phyloP scores from a whole-genome alignment of 2,113 vertebrate genomes.

The Phylloscopus whistleri region DNA sequence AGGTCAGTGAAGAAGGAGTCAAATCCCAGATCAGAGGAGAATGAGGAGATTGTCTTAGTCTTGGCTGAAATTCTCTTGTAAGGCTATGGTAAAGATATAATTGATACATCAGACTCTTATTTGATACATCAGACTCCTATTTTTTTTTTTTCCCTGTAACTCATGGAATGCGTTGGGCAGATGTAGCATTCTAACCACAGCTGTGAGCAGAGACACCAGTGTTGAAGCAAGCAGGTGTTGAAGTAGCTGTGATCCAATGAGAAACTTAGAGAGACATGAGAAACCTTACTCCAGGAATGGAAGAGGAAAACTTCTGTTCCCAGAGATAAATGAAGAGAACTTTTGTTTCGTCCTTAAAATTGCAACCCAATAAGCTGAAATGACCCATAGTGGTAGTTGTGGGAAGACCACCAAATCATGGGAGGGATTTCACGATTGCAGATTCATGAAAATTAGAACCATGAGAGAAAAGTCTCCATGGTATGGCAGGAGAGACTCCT shows the following conservation, averaged over 20 bases:
- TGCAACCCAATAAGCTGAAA: neutral
- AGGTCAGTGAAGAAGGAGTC: neutral
- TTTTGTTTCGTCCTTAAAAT: neutral
- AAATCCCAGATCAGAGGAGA: neutral
- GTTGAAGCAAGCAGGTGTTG: neutral
- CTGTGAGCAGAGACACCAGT: neutral
- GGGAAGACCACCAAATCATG: neutral
- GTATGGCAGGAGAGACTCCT: neutral
- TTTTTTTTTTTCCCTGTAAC: neutral
- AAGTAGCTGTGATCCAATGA: neutral
- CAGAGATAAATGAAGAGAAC: neutral
- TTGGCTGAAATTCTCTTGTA: neutral
- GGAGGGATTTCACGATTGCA: neutral
- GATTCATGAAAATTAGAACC: neutral
- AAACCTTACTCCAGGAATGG: neutral
- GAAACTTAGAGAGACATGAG: neutral
- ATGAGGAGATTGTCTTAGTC: neutral
- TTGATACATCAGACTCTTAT: neutral
- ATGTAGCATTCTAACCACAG: neutral
- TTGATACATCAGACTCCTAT: neutral
- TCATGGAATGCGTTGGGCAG: neutral
- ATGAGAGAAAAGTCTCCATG: neutral
- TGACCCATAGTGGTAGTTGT: neutral
- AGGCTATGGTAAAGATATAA: neutral
- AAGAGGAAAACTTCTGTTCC: neutral